phyloP scores from a whole-genome alignment of 2,113 vertebrate species.

The Isichthys henryi region DNA sequence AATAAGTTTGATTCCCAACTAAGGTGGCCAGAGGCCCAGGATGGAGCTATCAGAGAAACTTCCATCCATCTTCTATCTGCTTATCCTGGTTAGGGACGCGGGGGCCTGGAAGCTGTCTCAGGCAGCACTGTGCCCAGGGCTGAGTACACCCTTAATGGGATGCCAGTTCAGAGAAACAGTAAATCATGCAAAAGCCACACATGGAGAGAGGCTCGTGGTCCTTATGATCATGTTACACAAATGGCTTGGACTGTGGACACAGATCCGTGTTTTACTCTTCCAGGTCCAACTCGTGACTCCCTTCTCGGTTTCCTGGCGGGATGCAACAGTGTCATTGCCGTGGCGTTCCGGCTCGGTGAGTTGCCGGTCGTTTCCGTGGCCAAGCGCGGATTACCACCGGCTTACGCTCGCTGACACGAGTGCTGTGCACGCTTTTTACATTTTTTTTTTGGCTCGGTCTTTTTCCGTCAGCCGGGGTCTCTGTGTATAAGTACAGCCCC shows the following conservation, averaged over 20 bases:
- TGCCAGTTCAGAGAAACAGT: background rate
- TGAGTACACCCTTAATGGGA: background rate
- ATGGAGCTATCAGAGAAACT: background rate
- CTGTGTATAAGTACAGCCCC: background rate
- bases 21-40: background rate
- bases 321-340: background rate
- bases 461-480: background rate
- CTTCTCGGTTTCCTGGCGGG: background rate
- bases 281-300: background rate
- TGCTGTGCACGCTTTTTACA: background rate
- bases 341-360: background rate
- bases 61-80: background rate
- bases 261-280: background rate
- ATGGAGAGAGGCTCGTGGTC: background rate
- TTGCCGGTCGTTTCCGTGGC: background rate
- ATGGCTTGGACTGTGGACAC: background rate
- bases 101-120: background rate
- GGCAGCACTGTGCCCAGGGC: background rate
- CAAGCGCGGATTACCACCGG: background rate
- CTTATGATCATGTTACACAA: background rate
- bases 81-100: background rate
- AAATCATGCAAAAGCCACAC: background rate
- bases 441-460: background rate
- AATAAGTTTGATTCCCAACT: slow-evolving; percentile 6
- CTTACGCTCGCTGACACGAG: background rate